Evolutionary conservation across 2,797 vertebrate species (phyloP).

Genomic region (Channallabes apus): DNA sequence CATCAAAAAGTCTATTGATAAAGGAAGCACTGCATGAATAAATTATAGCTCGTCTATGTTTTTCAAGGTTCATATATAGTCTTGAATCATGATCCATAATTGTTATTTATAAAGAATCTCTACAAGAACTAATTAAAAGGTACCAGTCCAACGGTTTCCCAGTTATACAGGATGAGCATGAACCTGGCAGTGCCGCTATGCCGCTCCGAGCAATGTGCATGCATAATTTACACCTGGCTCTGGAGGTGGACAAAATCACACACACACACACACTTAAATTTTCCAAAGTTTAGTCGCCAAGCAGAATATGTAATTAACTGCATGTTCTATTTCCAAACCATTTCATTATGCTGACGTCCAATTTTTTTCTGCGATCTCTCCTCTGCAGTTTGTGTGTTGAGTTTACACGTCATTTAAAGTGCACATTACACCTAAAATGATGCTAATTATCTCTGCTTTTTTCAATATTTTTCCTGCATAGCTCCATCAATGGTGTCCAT

Average conservation of each 20-base stretch:
- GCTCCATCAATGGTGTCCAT: constrained; percentile 93
- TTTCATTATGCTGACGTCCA: constrained; percentile 5
- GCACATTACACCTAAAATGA: not conserved
- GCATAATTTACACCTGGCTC: constrained; percentile 4
- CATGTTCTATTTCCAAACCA: constrained; percentile 11
- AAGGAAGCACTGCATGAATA: not conserved
- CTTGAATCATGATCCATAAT: not conserved
- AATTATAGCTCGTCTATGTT: not conserved
- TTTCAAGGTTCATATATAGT: not conserved
- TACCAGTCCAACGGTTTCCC: not conserved
- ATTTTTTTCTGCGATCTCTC: not conserved
- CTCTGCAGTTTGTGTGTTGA: not conserved
- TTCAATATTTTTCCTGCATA: constrained; percentile 58
- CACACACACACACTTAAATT: not conserved
- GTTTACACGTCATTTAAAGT: not conserved
- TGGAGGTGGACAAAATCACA: constrained; percentile 19
- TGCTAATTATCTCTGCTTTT: constrained; percentile 17
- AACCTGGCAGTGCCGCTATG: not conserved
- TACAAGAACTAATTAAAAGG: not conserved
- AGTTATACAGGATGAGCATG: not conserved
- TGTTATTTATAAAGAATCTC: not conserved
- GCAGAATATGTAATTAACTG: constrained; percentile 28
- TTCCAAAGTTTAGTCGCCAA: constrained; percentile 1
- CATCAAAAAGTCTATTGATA: not conserved
- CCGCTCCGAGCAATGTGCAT: no score